phyloP scores from a whole-genome alignment of 2,888 invertebrate species.

The Choristoneura rosaceana region DNA sequence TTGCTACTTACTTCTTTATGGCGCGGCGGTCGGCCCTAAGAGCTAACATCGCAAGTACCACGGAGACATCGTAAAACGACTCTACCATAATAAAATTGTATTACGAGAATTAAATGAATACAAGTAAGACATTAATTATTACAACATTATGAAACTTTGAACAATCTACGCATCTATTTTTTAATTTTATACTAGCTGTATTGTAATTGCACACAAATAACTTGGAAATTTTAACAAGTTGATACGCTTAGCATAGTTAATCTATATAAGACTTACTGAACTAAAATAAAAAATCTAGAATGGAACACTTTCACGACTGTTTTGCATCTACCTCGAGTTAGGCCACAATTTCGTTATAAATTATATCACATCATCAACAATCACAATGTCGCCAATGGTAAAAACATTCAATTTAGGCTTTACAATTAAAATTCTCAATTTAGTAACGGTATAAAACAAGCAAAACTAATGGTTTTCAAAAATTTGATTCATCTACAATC shows the following conservation, averaged over 20 bases:
- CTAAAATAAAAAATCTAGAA: conserved; percentile 5
- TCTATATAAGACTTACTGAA: background rate
- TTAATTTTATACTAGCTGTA: background rate
- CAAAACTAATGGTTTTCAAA: conserved; percentile 1
- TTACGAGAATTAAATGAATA: too few species aligned
- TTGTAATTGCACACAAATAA: conserved; percentile 6
- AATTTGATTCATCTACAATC: background rate
- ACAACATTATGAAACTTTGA: background rate
- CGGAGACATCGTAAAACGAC: too few species aligned
- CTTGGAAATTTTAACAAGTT: background rate
- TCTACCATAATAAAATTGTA: too few species aligned
- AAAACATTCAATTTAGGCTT: conserved; percentile 45
- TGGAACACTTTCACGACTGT: conserved; percentile 53
- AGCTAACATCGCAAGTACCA: too few species aligned
- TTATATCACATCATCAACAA: conserved; percentile 72
- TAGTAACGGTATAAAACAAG: conserved; percentile 7
- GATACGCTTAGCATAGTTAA: background rate
- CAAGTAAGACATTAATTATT: background rate
- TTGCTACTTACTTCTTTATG: too few species aligned
- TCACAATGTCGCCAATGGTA: conserved; percentile 63
- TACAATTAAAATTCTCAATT: conserved; percentile 18
- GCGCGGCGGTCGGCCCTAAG: too few species aligned
- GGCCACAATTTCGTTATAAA: conserved; percentile 73
- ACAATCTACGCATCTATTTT: background rate
- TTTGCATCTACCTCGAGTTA: conserved; percentile 59